Evolutionary conservation across 2,113 vertebrate species (phyloP), one percentile per base, ranked within the genome.

Genomic region (Sphaerodactylus townsendi): DNA sequence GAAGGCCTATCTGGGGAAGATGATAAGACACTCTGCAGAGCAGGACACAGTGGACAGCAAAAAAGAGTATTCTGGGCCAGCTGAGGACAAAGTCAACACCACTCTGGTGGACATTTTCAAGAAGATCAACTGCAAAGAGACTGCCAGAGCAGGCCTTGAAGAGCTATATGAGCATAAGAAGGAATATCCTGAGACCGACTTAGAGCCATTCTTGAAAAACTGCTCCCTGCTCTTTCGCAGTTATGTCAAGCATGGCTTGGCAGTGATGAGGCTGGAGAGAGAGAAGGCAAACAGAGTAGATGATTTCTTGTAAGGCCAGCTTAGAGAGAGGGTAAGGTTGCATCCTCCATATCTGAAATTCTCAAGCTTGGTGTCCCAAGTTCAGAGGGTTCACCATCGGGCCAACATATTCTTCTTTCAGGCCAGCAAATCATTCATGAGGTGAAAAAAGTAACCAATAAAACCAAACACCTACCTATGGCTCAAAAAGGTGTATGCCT

Each of bases 211-310:
- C 92, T 90, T 95, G 66, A 96, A 95, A 86, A 97, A 96, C 83
- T 91, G 96, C 0, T 96, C 94, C 0, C 95, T 97, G 89, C 96
- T 97, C 88, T 97, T 97, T 93, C 96, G 97, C 94, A 97, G 94
- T 81, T 97, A 95, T 13, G 95, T 97, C 85, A 97, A 97, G 92
- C 93, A 96, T 85, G 96, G 96, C 21, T 95, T 97, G 15, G 93
- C 94, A 1, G 87, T 96, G 74, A 97, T 96, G 3, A 92, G 94
- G 87, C 94, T 94, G n/a, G n/a, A 0, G 96, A 98, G 78, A 82
- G 95, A 21, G 96, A 96, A 85, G 94, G 91, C 21, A 96, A 96
- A 77, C 78, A 95, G 21, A 90, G 93, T 39, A 93, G 94, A 86
- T 86, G 95, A 85, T 82, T 92, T 79, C 90, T 92, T 25, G 93